Evolutionary conservation across 2,113 vertebrate genomes (phyloP), one percentile per base, ranked within the genome.

Genomic region (Actinemys pallida): DNA sequence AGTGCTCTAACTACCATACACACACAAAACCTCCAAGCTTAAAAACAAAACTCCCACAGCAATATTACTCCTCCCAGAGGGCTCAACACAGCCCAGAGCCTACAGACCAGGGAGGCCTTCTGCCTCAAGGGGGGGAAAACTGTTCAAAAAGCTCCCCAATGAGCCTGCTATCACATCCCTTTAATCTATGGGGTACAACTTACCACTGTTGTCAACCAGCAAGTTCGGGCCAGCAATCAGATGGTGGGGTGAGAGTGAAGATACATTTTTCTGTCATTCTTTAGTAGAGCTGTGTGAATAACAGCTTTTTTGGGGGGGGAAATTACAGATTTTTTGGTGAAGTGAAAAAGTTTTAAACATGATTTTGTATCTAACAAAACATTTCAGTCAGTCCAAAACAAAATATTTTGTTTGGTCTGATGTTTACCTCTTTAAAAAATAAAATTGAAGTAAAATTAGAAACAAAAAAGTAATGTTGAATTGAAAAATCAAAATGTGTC

Each of bases 101-200:
- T 49, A 90, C 76, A 84, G 81, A 49, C 10, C 78, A 80, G 27
- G 47, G 8, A 2, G 24, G 20, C 5, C 3, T 82, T 89, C 54
- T 89, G 72, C 76, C 83, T 84, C 54, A 49, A 72, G 84, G 79
- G 22, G 19, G 16, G 5, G 19, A 22, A 72, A 72, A 72, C 65
- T 72, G 17, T 72, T 72, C 65, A 39, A 9, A 72, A 72, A 72
- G n/a, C 19, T 39, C 8, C n/a, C n/a, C n/a, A 72, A 6, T 72
- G 19, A 72, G 20, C 31, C 56, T 81, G 50, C 13, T 14, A 5
- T 6, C 82, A 25, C 24, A n/a, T 45, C 16, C 59, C 9, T 5
- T 84, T 1, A n/a, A 16, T 39, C 17, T 16, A 1, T 0, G 1
- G 31, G 52, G 10, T 0, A 0, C 14, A n/a, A 76, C 42, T 82